These are phyloP conservation scores for Callinectes sapidus DNA, from an alignment of 2,888 invertebrate species.

Conservation along the genomic window DNA sequence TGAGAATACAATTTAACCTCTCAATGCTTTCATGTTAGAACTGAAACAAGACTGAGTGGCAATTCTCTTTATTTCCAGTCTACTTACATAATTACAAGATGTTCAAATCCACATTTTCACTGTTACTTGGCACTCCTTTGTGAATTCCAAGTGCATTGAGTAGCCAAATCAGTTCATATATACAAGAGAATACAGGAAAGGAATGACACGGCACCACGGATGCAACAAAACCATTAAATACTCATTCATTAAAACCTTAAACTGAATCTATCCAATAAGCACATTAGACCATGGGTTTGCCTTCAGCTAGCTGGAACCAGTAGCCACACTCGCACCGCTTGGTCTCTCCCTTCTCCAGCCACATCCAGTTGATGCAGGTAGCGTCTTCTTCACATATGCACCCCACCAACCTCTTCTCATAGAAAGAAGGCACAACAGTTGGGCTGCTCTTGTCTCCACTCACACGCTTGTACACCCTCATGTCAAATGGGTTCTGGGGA, in stretches of 20 bases:
- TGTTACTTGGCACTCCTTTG: background rate
- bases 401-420: slow-evolving; percentile 92
- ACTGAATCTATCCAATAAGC: background rate
- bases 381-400: slow-evolving; percentile 98
- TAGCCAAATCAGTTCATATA: background rate
- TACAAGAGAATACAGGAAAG: background rate
- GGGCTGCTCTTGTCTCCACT: slow-evolving; percentile 86
- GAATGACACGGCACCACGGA: slow-evolving; percentile 16
- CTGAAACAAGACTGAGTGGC: background rate
- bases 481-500: slow-evolving; percentile 78
- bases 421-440: slow-evolving; percentile 92
- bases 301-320: slow-evolving; percentile 92
- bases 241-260: background rate
- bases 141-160: slow-evolving; percentile 2
- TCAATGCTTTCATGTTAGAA: background rate
- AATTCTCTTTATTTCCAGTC: slow-evolving; percentile 2
- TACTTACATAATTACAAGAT: slow-evolving; percentile 45
- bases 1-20: too few species aligned
- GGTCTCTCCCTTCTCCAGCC: slow-evolving; percentile 91
- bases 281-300: slow-evolving; percentile 73
- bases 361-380: slow-evolving; percentile 93
- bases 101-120: slow-evolving; percentile 12
- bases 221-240: background rate
- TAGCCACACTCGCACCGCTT: slow-evolving; percentile 97
- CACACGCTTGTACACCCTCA: slow-evolving; percentile 88